Evolutionary conservation across 2,888 invertebrate species (phyloP).

Genomic region (Diaperis boleti): DNA sequence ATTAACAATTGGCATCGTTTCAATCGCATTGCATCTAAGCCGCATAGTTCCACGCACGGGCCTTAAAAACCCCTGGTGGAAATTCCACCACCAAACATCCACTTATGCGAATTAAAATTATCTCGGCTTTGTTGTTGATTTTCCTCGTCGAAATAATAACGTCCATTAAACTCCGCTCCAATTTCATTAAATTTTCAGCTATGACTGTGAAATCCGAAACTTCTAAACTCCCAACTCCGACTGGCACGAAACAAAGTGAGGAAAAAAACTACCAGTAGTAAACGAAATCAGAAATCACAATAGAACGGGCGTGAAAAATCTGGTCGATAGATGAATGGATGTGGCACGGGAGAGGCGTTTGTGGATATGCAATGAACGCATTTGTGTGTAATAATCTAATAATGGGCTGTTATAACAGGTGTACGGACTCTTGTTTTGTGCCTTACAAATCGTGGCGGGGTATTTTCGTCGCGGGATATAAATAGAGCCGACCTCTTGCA

Average conservation of each 20-base stretch:
- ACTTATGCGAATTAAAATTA: neutral
- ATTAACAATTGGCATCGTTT: too few species aligned
- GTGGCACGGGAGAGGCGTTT: neutral
- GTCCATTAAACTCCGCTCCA: neutral
- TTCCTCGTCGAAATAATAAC: neutral
- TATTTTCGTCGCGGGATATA: conserved; percentile 2
- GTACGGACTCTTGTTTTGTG: neutral
- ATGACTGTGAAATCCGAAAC: neutral
- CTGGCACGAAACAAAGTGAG: too few species aligned
- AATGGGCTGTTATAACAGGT: conserved; percentile 5
- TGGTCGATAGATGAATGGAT: neutral
- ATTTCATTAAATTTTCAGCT: neutral
- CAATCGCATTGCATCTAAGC: too few species aligned
- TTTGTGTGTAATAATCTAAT: conserved; percentile 6
- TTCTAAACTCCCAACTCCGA: neutral
- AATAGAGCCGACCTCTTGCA: conserved; percentile 18
- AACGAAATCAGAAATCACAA: neutral
- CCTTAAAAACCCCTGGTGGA: too few species aligned
- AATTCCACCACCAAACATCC: too few species aligned
- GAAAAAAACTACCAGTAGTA: neutral
- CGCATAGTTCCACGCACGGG: too few species aligned
- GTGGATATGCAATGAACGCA: conserved; percentile 2
- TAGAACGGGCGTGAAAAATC: neutral
- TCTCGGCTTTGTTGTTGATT: neutral
- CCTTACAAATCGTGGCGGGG: neutral